These are phyloP conservation scores for Drosophila pseudotakahashii DNA, from an alignment of 2,888 invertebrate genomes.

Conservation along the genomic window DNA sequence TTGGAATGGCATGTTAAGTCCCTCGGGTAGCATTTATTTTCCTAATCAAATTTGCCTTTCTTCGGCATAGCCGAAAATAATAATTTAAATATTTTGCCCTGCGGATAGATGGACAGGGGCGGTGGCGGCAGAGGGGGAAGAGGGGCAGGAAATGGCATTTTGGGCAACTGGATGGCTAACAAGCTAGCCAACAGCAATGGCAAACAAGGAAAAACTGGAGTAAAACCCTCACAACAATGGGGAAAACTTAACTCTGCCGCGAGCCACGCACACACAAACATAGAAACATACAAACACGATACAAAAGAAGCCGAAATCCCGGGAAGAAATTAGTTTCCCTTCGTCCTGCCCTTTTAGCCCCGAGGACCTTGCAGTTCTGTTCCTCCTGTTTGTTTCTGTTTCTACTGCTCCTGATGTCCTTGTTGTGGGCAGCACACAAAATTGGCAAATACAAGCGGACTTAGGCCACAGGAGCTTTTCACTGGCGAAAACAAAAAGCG, in stretches of 20 bases:
- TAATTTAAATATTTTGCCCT: constrained; percentile 71
- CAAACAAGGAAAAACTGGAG: constrained; percentile 45
- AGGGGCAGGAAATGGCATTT: constrained; percentile 70
- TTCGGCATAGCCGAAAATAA: constrained; percentile 57
- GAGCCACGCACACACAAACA: constrained; percentile 60
- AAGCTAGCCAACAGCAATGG: constrained; percentile 52
- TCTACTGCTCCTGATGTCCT: constrained; percentile 31
- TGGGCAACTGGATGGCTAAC: constrained; percentile 69
- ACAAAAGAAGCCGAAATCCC: constrained; percentile 52
- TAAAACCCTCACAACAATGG: constrained; percentile 36
- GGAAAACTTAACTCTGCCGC: constrained; percentile 68
- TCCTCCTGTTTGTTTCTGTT: constrained; percentile 6
- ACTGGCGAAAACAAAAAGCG: constrained; percentile 24
- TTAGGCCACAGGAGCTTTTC: constrained; percentile 44
- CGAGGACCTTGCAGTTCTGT: constrained; percentile 52
- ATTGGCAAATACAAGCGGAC: constrained; percentile 44
- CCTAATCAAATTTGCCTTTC: constrained; percentile 69
- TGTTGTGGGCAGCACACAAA: constrained; percentile 57
- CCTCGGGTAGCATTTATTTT: constrained; percentile 57
- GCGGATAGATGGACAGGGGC: constrained; percentile 18
- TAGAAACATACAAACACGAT: constrained; percentile 30
- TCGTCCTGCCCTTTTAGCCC: constrained; percentile 29
- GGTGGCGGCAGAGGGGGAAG: background rate
- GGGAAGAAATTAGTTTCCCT: constrained; percentile 71
- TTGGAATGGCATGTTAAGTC: constrained; percentile 43